Evolutionary conservation across 2,888 invertebrate genomes (phyloP), one percentile per base, ranked within the genome.

Genomic region (Lagria hirta): DNA sequence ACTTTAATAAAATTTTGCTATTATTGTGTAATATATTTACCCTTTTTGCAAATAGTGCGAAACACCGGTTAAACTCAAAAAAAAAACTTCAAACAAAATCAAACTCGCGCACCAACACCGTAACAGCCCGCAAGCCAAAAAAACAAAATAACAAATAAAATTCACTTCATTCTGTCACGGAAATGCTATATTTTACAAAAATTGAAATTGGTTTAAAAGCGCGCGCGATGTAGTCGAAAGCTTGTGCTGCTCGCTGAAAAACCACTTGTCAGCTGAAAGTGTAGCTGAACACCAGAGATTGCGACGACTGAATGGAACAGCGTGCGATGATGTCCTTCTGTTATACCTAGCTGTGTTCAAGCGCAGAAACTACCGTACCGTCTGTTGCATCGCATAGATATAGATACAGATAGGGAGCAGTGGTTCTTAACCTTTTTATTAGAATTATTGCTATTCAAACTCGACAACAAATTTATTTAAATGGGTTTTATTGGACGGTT

Each of bases 231-330:
- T 22, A 28, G 26, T 28, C 37, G 37, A 37, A 16, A 29, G 29
- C 29, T 22, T 28, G 18, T 18, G 20, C 45, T n/a, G n/a, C n/a
- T n/a, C n/a, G n/a, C n/a, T 42, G 46, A 42, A 46, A 42, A 46
- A 47, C 47, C 47, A 47, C 47, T 47, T 47, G 42, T 37, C 42
- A 24, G 37, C 22, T 34, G n/a, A n/a, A 16, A 24, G 20, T 11
- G 21, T 32, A 29, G 47, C 38, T 44, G 47, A 52, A 49, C 49
- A 49, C 51, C 47, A 42, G 28, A 43, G 36, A 49, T 34, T 49
- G 51, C 51, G 51, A 46, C 46, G 47, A 52, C 51, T 49, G 51
- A 52, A 52, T 52, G 51, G 33, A 51, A 45, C 33, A 36, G 35
- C 36, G 41, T 35, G 29, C 47, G 36, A 37, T 34, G 37, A 14